These are phyloP conservation scores for Virgularia gustaviana DNA, from an alignment of 92 coral and sea anemone genomes.

Conservation along the genomic window DNA sequence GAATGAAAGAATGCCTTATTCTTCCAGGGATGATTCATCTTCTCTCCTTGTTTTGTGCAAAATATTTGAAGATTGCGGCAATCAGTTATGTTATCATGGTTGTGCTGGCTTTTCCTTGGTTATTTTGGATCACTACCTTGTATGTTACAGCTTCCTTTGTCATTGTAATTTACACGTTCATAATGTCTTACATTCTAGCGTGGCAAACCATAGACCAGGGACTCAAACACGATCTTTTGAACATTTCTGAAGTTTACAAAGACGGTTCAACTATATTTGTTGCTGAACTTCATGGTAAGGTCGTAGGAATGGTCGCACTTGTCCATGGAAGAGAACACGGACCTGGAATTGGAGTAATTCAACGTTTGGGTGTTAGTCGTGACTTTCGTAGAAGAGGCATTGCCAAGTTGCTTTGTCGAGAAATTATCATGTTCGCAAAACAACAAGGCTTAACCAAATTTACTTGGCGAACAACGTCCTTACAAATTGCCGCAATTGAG, in stretches of 20 bases:
- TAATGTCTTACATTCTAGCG: too few species aligned
- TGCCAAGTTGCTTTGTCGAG: constrained; percentile 54
- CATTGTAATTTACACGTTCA: too few species aligned
- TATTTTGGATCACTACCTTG: too few species aligned
- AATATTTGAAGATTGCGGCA: too few species aligned
- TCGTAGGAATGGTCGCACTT: constrained; percentile 76
- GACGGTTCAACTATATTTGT: constrained; percentile 69
- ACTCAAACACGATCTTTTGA: constrained; percentile 55
- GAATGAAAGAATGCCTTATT: constrained; percentile 54
- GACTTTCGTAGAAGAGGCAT: constrained; percentile 62
- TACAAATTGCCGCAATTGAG: too few species aligned
- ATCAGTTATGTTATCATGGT: too few species aligned
- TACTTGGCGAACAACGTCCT: too few species aligned
- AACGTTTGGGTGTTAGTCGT: constrained; percentile 64
- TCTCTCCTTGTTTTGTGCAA: too few species aligned
- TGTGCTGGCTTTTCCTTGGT: too few species aligned
- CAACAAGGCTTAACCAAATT: too few species aligned
- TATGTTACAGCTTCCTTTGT: too few species aligned
- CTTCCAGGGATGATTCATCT: constrained; percentile 48
- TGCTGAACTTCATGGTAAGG: constrained; percentile 63
- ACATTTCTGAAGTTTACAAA: constrained; percentile 64
- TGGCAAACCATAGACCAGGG: too few species aligned
- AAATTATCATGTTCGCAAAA: constrained; percentile 56
- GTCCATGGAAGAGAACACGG: constrained; percentile 42
- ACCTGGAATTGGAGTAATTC: constrained; percentile 65